Evolutionary conservation across 2,888 invertebrate genomes (phyloP).

Genomic region (Hydrotaea cyrtoneurina): DNA sequence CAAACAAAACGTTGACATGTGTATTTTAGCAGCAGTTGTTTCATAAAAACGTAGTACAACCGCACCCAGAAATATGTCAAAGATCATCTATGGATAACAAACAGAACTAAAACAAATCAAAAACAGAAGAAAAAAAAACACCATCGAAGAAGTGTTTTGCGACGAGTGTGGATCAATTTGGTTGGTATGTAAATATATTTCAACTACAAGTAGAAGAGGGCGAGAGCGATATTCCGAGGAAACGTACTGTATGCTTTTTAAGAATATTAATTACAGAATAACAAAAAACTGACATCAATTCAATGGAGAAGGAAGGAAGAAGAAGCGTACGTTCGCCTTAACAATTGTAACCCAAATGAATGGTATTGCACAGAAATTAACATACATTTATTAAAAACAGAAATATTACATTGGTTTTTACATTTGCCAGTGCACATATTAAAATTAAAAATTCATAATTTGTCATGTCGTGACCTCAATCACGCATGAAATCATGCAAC

Average conservation of each 20-base stretch:
- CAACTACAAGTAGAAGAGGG: too few relatives aligned
- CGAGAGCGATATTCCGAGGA: not conserved
- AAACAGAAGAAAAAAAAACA: slow-evolving; percentile 11
- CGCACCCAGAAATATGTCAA: slow-evolving; percentile 71
- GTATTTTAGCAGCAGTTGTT: slow-evolving; percentile 30
- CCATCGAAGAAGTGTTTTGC: slow-evolving; percentile 12
- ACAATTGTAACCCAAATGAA: not conserved
- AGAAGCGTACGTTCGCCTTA: not conserved
- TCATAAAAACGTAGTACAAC: slow-evolving; percentile 47
- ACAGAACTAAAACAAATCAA: not conserved
- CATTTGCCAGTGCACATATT: not conserved
- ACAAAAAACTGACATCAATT: slow-evolving; percentile 4
- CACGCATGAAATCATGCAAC: too few relatives aligned
- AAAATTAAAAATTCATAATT: slow-evolving; percentile 4
- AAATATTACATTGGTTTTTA: not conserved
- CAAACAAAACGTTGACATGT: slow-evolving; percentile 46
- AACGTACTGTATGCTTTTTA: slow-evolving; percentile 24
- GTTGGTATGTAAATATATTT: too few relatives aligned
- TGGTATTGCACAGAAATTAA: not conserved
- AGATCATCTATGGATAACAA: slow-evolving; percentile 69
- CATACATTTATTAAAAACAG: not conserved
- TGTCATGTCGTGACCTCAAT: not conserved
- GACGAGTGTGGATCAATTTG: not conserved
- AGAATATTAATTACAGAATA: not conserved
- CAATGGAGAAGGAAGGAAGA: not conserved